phyloP scores from a whole-genome alignment of 2,113 vertebrate genomes.

The Nibea albiflora region DNA sequence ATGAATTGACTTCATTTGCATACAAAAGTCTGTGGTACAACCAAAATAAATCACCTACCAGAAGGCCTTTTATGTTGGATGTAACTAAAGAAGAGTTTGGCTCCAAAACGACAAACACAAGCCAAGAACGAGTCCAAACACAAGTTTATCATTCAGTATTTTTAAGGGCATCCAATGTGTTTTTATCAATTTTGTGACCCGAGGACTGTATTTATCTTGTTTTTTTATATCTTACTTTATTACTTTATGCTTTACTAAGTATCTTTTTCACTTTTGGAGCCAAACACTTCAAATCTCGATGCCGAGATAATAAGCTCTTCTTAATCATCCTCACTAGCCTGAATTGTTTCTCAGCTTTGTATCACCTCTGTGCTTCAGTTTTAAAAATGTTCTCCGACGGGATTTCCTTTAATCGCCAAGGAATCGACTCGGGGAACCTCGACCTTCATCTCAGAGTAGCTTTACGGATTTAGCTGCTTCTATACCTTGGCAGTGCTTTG shows the following conservation, averaged over 20 bases:
- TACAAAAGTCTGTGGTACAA: slow-evolving; percentile 68
- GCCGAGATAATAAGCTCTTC: slow-evolving; percentile 51
- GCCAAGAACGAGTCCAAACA: neutral
- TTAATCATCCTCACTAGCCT: slow-evolving; percentile 48
- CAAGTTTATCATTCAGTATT: slow-evolving; percentile 43
- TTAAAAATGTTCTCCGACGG: slow-evolving; percentile 34
- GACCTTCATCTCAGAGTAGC: slow-evolving; percentile 67
- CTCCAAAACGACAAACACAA: slow-evolving; percentile 48
- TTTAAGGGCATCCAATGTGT: slow-evolving; percentile 16
- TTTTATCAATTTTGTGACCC: slow-evolving; percentile 31
- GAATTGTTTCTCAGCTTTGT: slow-evolving; percentile 63
- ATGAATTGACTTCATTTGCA: slow-evolving; percentile 53
- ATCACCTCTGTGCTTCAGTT: slow-evolving; percentile 76
- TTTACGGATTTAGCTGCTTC: slow-evolving; percentile 70
- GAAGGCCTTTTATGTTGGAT: slow-evolving; percentile 71
- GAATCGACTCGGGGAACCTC: slow-evolving; percentile 23
- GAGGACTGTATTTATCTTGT: slow-evolving; percentile 17
- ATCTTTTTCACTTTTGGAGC: slow-evolving; percentile 53
- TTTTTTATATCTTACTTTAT: slow-evolving; percentile 21
- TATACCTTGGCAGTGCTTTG: slow-evolving; percentile 60
- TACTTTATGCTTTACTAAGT: slow-evolving; percentile 27
- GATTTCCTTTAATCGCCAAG: slow-evolving; percentile 21
- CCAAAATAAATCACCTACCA: slow-evolving; percentile 69
- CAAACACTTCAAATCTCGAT: slow-evolving; percentile 56
- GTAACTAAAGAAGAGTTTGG: slow-evolving; percentile 60